These are phyloP conservation scores for Nomia melanderi DNA, from an alignment of 1,140 invertebrate genomes.

Conservation along the genomic window DNA sequence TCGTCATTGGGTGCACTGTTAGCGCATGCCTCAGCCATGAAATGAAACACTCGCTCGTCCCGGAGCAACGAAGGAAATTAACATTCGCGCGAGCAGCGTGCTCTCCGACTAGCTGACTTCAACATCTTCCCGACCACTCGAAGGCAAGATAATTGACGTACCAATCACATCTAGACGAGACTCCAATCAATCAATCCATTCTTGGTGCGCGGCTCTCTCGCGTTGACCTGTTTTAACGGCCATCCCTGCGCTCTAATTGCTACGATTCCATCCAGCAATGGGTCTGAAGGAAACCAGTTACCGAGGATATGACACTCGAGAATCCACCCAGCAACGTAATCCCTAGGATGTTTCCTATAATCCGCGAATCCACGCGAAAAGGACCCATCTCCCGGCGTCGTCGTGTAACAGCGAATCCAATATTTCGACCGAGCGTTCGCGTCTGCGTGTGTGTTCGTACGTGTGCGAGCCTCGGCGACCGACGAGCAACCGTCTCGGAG, in stretches of 20 bases:
- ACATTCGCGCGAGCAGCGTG: too few relatives aligned
- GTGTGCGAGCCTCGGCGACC: not conserved
- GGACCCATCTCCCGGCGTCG: conserved; percentile 30
- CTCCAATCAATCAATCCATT: conserved; percentile 5
- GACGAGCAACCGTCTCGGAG: conserved; percentile 17
- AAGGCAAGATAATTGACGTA: conserved; percentile 4
- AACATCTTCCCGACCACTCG: not conserved
- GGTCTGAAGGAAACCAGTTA: conserved; percentile 51
- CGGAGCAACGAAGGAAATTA: not conserved
- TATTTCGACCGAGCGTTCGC: conserved; percentile 23
- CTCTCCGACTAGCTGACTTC: conserved; percentile 3
- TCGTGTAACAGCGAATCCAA: conserved; percentile 49
- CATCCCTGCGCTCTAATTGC: conserved; percentile 47
- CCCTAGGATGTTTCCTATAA: conserved; percentile 59
- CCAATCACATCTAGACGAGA: not conserved
- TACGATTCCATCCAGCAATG: conserved; percentile 44
- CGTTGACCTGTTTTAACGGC: conserved; percentile 22
- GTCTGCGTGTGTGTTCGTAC: conserved; percentile 7
- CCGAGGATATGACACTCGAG: conserved; percentile 51
- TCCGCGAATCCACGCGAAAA: conserved; percentile 49
- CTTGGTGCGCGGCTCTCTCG: not conserved
- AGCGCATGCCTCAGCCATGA: too few relatives aligned
- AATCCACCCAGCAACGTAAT: conserved; percentile 51
- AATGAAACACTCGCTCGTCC: too few relatives aligned
- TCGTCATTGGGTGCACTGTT: too few relatives aligned